A percentile compares a stretch with the other conserved stretches of the same genome.
phyloP scores from a whole-genome alignment of 2,797 vertebrate species.

The Mormyrops boulengeri region DNA sequence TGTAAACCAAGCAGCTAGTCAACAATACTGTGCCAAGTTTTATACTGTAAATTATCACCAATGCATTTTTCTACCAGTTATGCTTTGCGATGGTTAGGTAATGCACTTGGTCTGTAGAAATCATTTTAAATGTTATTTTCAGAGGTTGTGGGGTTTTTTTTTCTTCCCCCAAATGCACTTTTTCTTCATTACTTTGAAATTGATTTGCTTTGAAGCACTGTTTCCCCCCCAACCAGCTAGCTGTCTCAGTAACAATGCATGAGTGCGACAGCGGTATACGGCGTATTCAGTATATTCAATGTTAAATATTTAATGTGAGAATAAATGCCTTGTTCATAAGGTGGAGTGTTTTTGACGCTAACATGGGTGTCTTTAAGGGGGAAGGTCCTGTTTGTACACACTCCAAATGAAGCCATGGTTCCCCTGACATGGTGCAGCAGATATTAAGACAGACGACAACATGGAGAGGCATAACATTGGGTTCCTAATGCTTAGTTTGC shows the following conservation, averaged over 20 bases:
- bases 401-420: not conserved
- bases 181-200: constrained; percentile 33
- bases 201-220: constrained; percentile 30
- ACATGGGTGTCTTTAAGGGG: constrained; percentile 12
- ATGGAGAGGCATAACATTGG: not conserved
- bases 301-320: constrained; percentile 49
- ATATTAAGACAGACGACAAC: not conserved
- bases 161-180: constrained; percentile 37
- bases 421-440: not conserved
- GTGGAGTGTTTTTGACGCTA: constrained; percentile 43
- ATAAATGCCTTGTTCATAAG: constrained; percentile 46
- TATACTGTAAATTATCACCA: constrained; percentile 50
- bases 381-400: not conserved
- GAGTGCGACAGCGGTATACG: constrained; percentile 58
- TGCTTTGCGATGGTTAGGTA: constrained; percentile 47
- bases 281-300: constrained; percentile 48
- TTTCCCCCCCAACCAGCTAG: constrained; percentile 56
- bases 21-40: constrained; percentile 73
- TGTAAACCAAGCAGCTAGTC: constrained; percentile 22
- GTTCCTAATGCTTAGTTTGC: not conserved
- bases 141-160: constrained; percentile 45
- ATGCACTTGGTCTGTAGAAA: constrained; percentile 59
- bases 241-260: constrained; percentile 65
- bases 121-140: constrained; percentile 30
- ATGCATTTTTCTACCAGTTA: constrained; percentile 39